phyloP scores from a whole-genome alignment of 2,797 vertebrate genomes.

The Notoglanidium macrostoma region DNA sequence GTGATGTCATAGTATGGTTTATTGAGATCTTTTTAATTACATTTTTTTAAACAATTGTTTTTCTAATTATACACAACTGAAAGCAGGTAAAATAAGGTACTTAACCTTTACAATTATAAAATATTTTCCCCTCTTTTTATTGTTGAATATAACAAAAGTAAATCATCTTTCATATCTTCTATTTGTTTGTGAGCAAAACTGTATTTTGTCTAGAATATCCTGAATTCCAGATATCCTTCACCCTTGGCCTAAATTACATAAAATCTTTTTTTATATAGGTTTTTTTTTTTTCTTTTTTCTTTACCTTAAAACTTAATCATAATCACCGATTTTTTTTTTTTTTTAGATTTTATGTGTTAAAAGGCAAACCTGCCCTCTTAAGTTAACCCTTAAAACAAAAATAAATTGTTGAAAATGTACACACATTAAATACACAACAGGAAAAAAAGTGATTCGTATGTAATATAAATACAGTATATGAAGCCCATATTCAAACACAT shows the following conservation, averaged over 20 bases:
- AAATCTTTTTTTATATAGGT: neutral
- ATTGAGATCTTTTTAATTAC: neutral
- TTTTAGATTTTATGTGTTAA: neutral
- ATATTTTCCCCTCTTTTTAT: neutral
- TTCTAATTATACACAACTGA: neutral
- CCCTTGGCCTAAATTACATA: neutral
- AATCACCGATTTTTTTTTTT: neutral
- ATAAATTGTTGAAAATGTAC: neutral
- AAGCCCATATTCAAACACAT: neutral
- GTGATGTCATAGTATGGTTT: neutral
- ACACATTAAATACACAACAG: neutral
- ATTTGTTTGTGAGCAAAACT: neutral
- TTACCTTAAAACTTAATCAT: neutral
- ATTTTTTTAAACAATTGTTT: neutral
- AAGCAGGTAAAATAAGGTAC: neutral
- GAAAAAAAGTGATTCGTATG: neutral
- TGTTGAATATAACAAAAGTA: neutral
- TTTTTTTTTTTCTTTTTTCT: neutral
- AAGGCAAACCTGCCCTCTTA: neutral
- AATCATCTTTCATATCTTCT: neutral
- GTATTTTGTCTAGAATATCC: neutral
- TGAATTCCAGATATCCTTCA: neutral
- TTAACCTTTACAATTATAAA: neutral
- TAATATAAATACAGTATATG: neutral
- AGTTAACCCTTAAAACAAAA: neutral